Conservation (phyloP, 1,140 invertebrate species). For the Drosophila neocordata region DNA sequence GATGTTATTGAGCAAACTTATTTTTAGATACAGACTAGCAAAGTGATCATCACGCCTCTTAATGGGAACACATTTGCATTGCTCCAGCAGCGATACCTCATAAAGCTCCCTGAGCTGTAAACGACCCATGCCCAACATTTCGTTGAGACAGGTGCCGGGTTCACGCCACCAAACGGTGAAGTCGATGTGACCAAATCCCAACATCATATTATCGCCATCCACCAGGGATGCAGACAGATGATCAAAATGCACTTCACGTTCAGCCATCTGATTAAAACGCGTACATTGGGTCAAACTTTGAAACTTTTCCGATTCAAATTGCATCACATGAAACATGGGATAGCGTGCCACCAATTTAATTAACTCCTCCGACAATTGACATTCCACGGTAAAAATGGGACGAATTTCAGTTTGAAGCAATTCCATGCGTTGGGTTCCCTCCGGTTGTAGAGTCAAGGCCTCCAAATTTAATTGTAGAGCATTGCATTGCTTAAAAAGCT, state of each 20-base stretch:
- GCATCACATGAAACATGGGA: conserved; percentile 76
- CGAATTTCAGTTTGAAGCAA: conserved; percentile 70
- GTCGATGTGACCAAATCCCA: conserved; percentile 59
- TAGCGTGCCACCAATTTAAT: conserved; percentile 58
- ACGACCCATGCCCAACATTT: conserved; percentile 74
- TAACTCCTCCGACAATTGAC: conserved; percentile 69
- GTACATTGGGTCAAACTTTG: conserved; percentile 78
- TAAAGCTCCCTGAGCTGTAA: conserved; percentile 69
- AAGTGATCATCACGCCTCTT: conserved; percentile 64
- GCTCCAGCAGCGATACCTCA: conserved; percentile 68
- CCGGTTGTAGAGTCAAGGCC: conserved; percentile 69
- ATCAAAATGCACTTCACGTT: conserved; percentile 57
- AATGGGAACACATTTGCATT: conserved; percentile 73
- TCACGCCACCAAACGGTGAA: conserved; percentile 80
- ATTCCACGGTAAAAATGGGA: conserved; percentile 78
- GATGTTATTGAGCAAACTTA: conserved; percentile 56
- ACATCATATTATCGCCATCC: conserved; percentile 1
- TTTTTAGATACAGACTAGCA: conserved; percentile 74
- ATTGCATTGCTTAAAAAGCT: conserved; percentile 66
- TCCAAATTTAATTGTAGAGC: conserved; percentile 70
- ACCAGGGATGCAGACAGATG: conserved; percentile 1
- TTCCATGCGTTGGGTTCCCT: conserved; percentile 77
- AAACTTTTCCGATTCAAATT: conserved; percentile 81
- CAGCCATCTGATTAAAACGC: conserved; percentile 71
- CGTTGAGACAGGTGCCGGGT: conserved; percentile 77